These are phyloP conservation scores for Seriola quinqueradiata DNA, from an alignment of 2,113 vertebrate genomes.

Conservation along the genomic window DNA sequence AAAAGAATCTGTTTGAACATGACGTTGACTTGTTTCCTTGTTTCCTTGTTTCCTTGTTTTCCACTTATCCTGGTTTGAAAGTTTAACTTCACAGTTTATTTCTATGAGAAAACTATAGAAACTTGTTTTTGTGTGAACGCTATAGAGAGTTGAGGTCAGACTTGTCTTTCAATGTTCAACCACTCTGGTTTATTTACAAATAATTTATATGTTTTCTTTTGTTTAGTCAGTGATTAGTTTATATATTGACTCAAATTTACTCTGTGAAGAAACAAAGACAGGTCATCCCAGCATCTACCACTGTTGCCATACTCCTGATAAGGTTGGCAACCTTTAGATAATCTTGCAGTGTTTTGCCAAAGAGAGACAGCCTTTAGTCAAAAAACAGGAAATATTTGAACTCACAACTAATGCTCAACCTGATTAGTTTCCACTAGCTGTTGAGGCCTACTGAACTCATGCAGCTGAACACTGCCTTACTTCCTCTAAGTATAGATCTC, in stretches of 20 bases:
- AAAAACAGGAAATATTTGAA: slow-evolving; percentile 18
- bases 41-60: too few species aligned
- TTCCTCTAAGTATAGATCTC: not conserved
- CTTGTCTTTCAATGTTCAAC: not conserved
- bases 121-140: not conserved
- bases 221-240: not conserved
- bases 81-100: not conserved
- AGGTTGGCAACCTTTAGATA: not conserved
- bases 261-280: not conserved
- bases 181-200: not conserved
- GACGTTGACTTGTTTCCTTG: not conserved
- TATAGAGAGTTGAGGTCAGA: not conserved
- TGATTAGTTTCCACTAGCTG: not conserved
- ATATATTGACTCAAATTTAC: not conserved
- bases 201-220: not conserved
- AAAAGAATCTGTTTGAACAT: not conserved
- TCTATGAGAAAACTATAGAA: not conserved
- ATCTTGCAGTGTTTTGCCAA: not conserved
- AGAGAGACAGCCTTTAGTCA: not conserved
- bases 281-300: not conserved
- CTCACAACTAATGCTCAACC: not conserved
- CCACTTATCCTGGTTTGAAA: not conserved
- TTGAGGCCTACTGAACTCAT: not conserved
- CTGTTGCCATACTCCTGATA: not conserved
- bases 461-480: not conserved